Conservation (phyloP, 2,888 invertebrate genomes). For the Candidula unifasciata region DNA sequence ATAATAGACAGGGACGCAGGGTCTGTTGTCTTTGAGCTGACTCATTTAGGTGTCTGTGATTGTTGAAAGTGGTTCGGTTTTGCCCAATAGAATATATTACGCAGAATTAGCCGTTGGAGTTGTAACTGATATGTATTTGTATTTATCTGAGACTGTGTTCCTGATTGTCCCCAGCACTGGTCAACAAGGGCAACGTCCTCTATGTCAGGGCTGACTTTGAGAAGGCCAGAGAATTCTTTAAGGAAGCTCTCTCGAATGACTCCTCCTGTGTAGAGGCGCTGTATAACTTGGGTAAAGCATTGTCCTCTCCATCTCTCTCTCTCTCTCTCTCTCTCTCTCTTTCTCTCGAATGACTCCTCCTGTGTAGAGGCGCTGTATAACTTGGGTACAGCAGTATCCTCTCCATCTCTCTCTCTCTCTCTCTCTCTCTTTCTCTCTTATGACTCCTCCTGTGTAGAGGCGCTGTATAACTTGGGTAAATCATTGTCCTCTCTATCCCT, state of each 20-base stretch:
- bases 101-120: background rate
- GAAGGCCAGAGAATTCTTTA: conserved; percentile 85
- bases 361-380: conserved; percentile 91
- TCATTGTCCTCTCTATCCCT: no score
- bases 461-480: conserved; percentile 88
- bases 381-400: conserved; percentile 82
- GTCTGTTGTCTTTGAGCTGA: no score
- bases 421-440: no score
- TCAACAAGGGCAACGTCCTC: conserved; percentile 90
- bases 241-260: conserved; percentile 87
- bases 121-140: background rate
- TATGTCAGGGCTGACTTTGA: conserved; percentile 85
- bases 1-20: no score
- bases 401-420: no score
- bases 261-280: conserved; percentile 90
- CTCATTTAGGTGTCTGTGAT: no score
- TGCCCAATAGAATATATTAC: background rate
- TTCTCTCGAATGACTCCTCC: conserved; percentile 86
- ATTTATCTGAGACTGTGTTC: background rate
- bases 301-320: no score
- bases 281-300: conserved; percentile 85
- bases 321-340: no score
- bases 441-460: conserved; percentile 90
- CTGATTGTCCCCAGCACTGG: conserved; percentile 81
- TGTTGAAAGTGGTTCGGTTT: no score